Evolutionary conservation across 2,113 vertebrate genomes (phyloP).

Genomic region (Campylorhamphus procurvoides): DNA sequence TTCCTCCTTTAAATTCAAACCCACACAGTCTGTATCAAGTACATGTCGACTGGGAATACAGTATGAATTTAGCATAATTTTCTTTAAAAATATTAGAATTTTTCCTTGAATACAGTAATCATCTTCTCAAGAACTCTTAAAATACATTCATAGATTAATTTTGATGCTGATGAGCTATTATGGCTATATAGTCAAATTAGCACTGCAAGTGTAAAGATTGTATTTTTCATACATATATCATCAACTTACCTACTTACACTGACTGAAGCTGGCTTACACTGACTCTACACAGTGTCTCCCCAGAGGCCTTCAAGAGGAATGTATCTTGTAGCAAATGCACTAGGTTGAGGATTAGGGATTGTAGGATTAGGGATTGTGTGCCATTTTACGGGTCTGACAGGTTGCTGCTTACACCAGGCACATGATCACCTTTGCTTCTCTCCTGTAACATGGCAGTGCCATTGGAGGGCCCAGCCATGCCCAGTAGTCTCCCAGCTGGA

Average conservation of each 20-base stretch:
- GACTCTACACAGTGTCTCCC: neutral
- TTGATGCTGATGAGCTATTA: neutral
- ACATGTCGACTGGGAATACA: neutral
- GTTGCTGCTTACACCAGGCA: neutral
- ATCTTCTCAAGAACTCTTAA: neutral
- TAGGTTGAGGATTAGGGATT: neutral
- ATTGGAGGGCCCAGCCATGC: neutral
- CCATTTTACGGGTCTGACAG: neutral
- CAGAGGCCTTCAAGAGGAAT: neutral
- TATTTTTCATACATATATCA: neutral
- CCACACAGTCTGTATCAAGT: neutral
- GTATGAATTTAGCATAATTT: neutral
- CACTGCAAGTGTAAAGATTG: neutral
- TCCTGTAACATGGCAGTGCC: neutral
- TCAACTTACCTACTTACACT: neutral
- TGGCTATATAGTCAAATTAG: neutral
- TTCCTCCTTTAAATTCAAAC: neutral
- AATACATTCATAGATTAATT: neutral
- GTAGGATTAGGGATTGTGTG: neutral
- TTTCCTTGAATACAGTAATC: neutral
- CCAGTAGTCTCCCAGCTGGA: neutral
- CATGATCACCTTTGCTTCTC: neutral
- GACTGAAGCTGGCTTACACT: neutral
- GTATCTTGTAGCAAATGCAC: accelerated
- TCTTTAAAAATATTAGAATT: neutral